phyloP scores from a whole-genome alignment of 2,113 vertebrate species.

The Ia io region DNA sequence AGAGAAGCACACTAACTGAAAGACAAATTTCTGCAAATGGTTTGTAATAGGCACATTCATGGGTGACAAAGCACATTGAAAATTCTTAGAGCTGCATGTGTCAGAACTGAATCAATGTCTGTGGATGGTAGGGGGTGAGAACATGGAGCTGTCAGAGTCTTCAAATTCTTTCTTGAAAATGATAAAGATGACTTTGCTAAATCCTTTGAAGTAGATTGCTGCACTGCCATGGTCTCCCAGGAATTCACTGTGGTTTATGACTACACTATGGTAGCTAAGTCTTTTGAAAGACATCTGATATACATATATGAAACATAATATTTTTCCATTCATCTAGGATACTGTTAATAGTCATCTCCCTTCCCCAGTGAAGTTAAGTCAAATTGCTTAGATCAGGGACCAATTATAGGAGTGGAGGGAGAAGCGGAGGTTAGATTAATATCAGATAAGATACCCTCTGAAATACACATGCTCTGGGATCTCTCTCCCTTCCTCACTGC shows the following conservation, averaged over 20 bases:
- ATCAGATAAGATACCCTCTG: not conserved
- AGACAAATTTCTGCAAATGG: constrained; percentile 60
- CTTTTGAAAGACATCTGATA: not conserved
- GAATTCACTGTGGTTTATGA: not conserved
- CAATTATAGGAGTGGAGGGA: fast-evolving
- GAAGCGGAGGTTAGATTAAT: not conserved
- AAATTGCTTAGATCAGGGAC: not conserved
- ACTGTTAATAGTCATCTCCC: not conserved
- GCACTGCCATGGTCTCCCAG: not conserved
- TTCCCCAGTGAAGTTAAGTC: not conserved
- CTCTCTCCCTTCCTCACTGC: not conserved
- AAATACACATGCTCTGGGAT: not conserved
- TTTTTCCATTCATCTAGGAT: not conserved
- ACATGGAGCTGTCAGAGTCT: not conserved
- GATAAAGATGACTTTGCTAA: not conserved
- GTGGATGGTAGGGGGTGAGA: not conserved
- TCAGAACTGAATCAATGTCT: not conserved
- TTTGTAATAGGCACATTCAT: constrained; percentile 39
- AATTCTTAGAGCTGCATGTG: not conserved
- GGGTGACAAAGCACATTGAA: constrained; percentile 44
- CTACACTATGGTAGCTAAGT: not conserved
- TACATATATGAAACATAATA: not conserved
- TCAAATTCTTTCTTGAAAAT: constrained; percentile 7
- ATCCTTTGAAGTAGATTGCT: not conserved
- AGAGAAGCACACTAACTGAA: constrained; percentile 35